Evolutionary conservation across 2,113 vertebrate genomes (phyloP).

Genomic region (Heterochromis multidens): DNA sequence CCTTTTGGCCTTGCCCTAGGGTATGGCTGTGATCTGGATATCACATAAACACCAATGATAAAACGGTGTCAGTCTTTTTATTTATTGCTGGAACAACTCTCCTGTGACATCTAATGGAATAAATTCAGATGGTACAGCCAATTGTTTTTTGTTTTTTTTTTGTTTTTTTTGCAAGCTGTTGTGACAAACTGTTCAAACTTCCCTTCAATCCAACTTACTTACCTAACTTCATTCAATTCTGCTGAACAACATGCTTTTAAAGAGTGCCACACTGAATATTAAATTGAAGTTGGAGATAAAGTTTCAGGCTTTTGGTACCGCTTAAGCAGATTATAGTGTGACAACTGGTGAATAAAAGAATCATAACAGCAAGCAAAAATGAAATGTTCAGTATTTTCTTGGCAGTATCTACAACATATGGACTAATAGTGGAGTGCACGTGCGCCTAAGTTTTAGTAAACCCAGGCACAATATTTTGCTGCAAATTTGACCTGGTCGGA

Average conservation of each 20-base stretch:
- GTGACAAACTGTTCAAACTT: neutral
- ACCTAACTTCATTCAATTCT: neutral
- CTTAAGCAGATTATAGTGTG: constrained; percentile 34
- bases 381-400: constrained; percentile 28
- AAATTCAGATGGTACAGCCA: neutral
- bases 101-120: neutral
- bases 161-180: rapidly evolving
- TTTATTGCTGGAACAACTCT: neutral
- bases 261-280: neutral
- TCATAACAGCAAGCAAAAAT: constrained; percentile 26
- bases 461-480: neutral
- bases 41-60: constrained; percentile 39
- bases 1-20: constrained; percentile 44
- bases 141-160: neutral
- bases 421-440: neutral
- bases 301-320: constrained; percentile 37
- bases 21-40: constrained; percentile 30
- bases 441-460: neutral
- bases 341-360: constrained; percentile 25
- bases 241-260: neutral
- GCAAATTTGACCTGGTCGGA: neutral
- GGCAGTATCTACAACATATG: neutral
- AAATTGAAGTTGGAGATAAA: constrained; percentile 25
- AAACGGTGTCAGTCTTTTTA: constrained; percentile 13
- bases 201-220: neutral